Percentiles rank a stretch among this genome's conserved stretches.
Conservation (phyloP, 2,888 invertebrate genomes). For the Invenusta paracnida region DNA sequence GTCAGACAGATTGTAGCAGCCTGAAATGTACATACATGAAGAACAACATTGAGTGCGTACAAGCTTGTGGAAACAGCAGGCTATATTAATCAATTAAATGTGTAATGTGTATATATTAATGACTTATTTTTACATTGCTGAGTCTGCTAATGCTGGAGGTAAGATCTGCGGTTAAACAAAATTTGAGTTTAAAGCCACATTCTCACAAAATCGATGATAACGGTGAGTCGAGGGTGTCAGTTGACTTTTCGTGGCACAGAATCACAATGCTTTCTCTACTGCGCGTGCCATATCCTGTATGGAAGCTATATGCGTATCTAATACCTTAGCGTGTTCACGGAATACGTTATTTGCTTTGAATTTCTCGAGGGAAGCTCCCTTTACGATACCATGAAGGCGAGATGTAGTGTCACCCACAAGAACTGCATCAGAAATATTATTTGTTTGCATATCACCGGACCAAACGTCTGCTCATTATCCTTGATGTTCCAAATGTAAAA, state of each 20-base stretch:
- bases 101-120: too few species aligned
- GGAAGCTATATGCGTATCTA: not conserved
- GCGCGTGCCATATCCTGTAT: not conserved
- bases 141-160: not conserved
- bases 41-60: too few species aligned
- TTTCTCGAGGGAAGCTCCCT: constrained; percentile 6
- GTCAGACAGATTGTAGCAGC: too few species aligned
- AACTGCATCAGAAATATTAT: not conserved
- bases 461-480: not conserved
- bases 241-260: not conserved
- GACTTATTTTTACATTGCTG: too few species aligned
- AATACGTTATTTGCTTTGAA: constrained; percentile 4
- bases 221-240: not conserved
- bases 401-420: not conserved
- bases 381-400: constrained; percentile 3
- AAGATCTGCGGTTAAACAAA: not conserved
- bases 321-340: not conserved
- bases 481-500: not conserved
- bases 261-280: not conserved
- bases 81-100: too few species aligned
- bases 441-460: not conserved
- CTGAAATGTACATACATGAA: too few species aligned
- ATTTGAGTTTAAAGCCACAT: not conserved
- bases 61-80: too few species aligned
- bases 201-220: not conserved